These are phyloP conservation scores for Zoanthus solanderi DNA, from an alignment of 92 coral and sea anemone genomes.

Conservation along the genomic window DNA sequence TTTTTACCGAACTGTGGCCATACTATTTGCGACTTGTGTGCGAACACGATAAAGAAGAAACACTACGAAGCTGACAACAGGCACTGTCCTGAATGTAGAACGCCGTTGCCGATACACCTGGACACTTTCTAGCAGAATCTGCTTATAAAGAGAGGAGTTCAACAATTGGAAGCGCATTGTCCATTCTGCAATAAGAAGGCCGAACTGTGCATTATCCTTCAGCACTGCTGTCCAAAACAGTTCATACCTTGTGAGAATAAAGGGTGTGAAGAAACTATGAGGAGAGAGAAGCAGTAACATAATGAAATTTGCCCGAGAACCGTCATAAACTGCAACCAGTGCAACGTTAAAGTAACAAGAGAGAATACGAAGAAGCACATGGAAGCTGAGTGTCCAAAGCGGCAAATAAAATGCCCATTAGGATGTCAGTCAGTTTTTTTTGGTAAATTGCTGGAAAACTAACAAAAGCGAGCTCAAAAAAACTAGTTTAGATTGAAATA, in stretches of 20 bases:
- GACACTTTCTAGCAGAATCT: constrained; percentile 27
- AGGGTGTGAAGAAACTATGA: background rate
- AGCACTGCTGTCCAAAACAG: constrained; percentile 15
- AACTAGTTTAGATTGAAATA: background rate
- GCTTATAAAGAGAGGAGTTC: constrained; percentile 11
- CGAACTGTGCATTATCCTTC: background rate
- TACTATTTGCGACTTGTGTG: constrained; percentile 18
- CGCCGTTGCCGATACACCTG: background rate
- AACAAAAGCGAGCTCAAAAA: background rate
- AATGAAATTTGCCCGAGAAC: constrained; percentile 19
- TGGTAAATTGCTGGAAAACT: constrained; percentile 11
- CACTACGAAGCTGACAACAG: background rate
- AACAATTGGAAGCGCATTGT: constrained; percentile 3
- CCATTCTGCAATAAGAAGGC: constrained; percentile 7
- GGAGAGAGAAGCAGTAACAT: constrained; percentile 11
- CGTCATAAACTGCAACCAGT: background rate
- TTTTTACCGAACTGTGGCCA: constrained; percentile 32
- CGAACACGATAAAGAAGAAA: constrained; percentile 5
- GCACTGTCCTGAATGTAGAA: constrained; percentile 31
- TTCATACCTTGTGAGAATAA: constrained; percentile 4
- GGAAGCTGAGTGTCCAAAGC: background rate
- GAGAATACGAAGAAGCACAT: background rate
- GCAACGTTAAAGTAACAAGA: background rate
- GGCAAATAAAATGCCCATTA: constrained; percentile 15
- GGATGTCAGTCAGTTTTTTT: constrained; percentile 3